Percentiles rank a stretch among this genome's conserved stretches.
These are phyloP conservation scores for Taeniopygia guttata DNA, from an alignment of 2,797 vertebrate genomes.

Conservation along the genomic window DNA sequence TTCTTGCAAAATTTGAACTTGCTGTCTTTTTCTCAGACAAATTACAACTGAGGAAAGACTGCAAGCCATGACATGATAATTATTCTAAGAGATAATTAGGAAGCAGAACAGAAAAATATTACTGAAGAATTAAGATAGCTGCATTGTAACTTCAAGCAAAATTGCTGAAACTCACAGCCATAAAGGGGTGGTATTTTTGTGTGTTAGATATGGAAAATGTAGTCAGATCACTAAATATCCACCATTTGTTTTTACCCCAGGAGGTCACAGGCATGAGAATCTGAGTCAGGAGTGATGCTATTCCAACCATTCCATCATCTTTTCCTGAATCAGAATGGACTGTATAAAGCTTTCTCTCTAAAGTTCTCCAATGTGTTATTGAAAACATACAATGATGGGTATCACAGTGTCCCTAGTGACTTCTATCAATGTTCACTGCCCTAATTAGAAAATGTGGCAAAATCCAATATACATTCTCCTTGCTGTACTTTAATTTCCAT, in stretches of 20 bases:
- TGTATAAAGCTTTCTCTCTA: not conserved
- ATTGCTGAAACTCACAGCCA: not conserved
- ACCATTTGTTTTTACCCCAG: not conserved
- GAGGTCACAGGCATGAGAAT: not conserved
- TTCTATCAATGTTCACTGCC: not conserved
- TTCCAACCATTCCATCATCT: not conserved
- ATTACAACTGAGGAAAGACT: not conserved
- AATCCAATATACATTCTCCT: not conserved
- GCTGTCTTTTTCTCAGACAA: slow-evolving; percentile 8
- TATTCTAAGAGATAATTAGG: slow-evolving; percentile 15
- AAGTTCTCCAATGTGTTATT: not conserved
- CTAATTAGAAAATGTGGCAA: not conserved
- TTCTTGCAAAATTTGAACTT: not conserved
- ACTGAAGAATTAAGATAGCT: not conserved
- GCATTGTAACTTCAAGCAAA: not conserved
- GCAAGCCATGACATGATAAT: not conserved
- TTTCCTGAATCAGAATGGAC: not conserved
- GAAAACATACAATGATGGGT: not conserved
- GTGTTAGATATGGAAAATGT: not conserved
- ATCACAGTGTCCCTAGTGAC: too few relatives aligned
- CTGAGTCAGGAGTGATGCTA: not conserved
- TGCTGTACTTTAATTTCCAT: not conserved
- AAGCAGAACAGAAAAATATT: not conserved
- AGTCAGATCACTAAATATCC: not conserved
- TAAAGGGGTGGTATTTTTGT: not conserved